phyloP scores from a whole-genome alignment of 1,140 invertebrate species.

The Sarcophaga peregrina region DNA sequence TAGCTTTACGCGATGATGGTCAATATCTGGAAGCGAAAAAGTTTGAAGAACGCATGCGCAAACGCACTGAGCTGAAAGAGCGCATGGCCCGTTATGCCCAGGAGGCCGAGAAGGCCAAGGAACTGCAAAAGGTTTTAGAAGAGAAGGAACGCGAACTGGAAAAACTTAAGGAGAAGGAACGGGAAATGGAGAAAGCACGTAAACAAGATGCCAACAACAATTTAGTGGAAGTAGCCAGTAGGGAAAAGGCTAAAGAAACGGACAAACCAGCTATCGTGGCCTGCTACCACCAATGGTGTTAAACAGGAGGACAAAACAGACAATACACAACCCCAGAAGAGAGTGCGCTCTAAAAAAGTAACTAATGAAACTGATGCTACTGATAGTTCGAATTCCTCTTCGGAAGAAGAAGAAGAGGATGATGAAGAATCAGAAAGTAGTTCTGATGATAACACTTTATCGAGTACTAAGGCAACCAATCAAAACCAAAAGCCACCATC shows the following conservation, averaged over 20 bases:
- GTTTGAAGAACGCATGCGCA: conserved; percentile 77
- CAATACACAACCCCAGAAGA: conserved; percentile 31
- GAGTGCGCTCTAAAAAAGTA: conserved; percentile 59
- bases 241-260: conserved; percentile 51
- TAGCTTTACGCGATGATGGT: conserved; percentile 66
- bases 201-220: conserved; percentile 26
- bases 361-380: conserved; percentile 52
- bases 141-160: conserved; percentile 23
- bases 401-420: conserved; percentile 48
- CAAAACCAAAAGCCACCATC: conserved; percentile 31
- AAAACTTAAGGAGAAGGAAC: neutral
- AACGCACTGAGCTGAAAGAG: conserved; percentile 83
- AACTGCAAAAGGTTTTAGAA: conserved; percentile 26
- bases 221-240: conserved; percentile 37
- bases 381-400: neutral
- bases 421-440: conserved; percentile 43
- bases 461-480: conserved; percentile 9
- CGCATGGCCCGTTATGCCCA: conserved; percentile 82
- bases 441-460: conserved; percentile 49
- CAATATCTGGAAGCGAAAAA: conserved; percentile 68
- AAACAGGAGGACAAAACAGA: conserved; percentile 13
- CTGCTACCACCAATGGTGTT: conserved; percentile 51
- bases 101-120: conserved; percentile 70
- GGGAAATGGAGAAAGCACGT: conserved; percentile 44
- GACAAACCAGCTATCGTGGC: conserved; percentile 64